phyloP scores from a whole-genome alignment of 2,888 invertebrate species.

The Andrena marginata region DNA sequence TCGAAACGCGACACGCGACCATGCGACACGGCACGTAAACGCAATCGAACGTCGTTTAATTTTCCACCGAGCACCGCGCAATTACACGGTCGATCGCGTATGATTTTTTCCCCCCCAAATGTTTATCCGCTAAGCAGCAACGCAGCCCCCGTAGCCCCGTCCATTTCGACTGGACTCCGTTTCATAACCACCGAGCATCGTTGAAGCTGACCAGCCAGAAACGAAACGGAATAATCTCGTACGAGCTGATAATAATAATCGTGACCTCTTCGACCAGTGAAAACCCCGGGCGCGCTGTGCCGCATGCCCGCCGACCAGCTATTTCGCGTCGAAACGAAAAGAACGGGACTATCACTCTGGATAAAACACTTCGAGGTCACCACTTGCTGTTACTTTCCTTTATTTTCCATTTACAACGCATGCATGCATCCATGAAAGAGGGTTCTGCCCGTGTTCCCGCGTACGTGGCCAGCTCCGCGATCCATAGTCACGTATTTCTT shows the following conservation, averaged over 20 bases:
- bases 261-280: constrained; percentile 41
- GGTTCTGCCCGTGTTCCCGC: too few species aligned
- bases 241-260: constrained; percentile 50
- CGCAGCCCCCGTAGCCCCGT: background rate
- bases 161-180: constrained; percentile 17
- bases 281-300: constrained; percentile 1
- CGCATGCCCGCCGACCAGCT: background rate
- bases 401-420: too few species aligned
- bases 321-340: background rate
- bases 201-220: constrained; percentile 1
- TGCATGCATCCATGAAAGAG: too few species aligned
- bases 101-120: constrained; percentile 20
- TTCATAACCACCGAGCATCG: background rate
- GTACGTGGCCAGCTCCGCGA: too few species aligned
- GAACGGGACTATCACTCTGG: too few species aligned
- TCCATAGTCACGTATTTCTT: too few species aligned
- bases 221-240: constrained; percentile 42
- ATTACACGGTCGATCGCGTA: constrained; percentile 24
- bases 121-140: constrained; percentile 1
- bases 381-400: too few species aligned
- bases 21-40: constrained; percentile 11
- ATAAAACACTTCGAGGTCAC: too few species aligned
- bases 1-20: constrained; percentile 42
- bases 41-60: constrained; percentile 34
- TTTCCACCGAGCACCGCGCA: constrained; percentile 14